Conservation (phyloP, 2,113 vertebrate genomes). For the Anarrhichthys ocellatus region DNA sequence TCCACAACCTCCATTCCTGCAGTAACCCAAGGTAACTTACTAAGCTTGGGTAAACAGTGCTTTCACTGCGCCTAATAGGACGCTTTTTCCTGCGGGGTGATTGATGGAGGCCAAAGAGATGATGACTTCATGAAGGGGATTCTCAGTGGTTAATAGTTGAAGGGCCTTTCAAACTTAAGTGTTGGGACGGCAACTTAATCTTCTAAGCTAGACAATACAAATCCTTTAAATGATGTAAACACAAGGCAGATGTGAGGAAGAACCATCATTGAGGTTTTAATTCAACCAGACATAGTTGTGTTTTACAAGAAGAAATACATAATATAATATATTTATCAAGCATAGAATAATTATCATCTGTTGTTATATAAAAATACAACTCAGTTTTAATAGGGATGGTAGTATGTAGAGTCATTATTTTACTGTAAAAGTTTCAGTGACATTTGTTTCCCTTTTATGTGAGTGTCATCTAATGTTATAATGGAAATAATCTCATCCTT, state of each 20-base stretch:
- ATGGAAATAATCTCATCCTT: conserved; percentile 3
- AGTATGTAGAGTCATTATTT: neutral
- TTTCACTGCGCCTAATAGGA: conserved; percentile 69
- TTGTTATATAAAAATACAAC: neutral
- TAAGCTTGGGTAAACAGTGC: conserved; percentile 70
- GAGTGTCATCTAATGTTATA: neutral
- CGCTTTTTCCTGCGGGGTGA: conserved; percentile 59
- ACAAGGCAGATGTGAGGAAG: conserved; percentile 35
- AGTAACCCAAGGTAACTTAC: conserved; percentile 61
- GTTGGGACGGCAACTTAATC: conserved; percentile 66
- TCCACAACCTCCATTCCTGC: conserved; percentile 52
- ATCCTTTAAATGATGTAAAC: conserved; percentile 64
- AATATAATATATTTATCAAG: neutral
- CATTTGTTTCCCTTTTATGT: conserved; percentile 3
- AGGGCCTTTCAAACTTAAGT: conserved; percentile 60
- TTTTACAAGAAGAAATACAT: conserved; percentile 1
- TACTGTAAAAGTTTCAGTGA: neutral
- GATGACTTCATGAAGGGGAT: conserved; percentile 67
- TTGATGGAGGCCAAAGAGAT: conserved; percentile 64
- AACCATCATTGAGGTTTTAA: conserved; percentile 7
- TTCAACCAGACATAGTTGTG: conserved; percentile 2
- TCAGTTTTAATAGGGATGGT: neutral
- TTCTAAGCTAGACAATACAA: conserved; percentile 66
- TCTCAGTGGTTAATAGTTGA: conserved; percentile 54
- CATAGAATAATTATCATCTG: neutral